A percentile compares a stretch with the other conserved stretches of the same genome.
These are phyloP conservation scores for Sipha flava DNA, from an alignment of 1,140 invertebrate species.

Conservation along the genomic window DNA sequence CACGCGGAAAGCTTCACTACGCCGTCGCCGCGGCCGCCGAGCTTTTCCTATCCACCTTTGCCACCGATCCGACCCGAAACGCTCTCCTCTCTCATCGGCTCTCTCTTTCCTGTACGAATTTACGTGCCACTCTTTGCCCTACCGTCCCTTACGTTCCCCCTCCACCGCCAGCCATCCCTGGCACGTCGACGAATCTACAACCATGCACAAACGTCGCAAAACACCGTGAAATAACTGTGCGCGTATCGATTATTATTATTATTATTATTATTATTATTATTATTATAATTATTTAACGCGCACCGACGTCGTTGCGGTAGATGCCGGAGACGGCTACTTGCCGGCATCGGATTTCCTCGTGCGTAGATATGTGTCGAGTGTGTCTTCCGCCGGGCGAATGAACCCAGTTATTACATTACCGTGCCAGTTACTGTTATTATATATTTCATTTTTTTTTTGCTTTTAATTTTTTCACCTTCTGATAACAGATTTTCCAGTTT, in stretches of 20 bases:
- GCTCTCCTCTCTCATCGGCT: neutral
- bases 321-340: neutral
- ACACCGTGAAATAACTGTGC: neutral
- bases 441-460: too few species aligned
- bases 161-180: too few species aligned
- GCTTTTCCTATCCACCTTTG: neutral
- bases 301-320: neutral
- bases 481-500: too few species aligned
- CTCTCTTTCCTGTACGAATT: too few species aligned
- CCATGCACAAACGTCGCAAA: neutral
- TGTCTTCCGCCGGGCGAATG: too few species aligned
- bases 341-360: neutral
- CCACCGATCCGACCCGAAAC: neutral
- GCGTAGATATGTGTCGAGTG: neutral
- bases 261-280: too few species aligned
- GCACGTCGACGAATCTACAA: too few species aligned
- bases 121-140: neutral
- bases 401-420: too few species aligned
- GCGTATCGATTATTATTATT: constrained; percentile 4
- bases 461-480: too few species aligned
- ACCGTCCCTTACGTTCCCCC: too few species aligned
- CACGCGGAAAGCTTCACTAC: constrained; percentile 14
- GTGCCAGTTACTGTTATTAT: too few species aligned
- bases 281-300: neutral
- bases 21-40: neutral